phyloP scores from a whole-genome alignment of 2,797 vertebrate species.

The Sternotherus odoratus region DNA sequence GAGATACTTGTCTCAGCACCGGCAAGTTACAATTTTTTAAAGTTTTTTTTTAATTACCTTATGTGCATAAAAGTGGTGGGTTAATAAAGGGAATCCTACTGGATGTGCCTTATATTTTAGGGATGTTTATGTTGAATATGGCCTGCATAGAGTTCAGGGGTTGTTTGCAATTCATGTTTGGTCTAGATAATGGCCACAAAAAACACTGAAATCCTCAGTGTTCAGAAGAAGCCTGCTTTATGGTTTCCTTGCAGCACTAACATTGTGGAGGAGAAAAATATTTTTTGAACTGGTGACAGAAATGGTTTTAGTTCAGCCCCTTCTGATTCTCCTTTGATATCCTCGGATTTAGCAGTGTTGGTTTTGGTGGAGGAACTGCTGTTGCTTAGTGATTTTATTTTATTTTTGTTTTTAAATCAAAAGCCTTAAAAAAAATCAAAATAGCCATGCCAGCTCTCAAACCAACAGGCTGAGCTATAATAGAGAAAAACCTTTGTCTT shows the following conservation, averaged over 20 bases:
- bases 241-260: not conserved
- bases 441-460: not conserved
- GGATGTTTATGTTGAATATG: not conserved
- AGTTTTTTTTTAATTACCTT: not conserved
- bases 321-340: not conserved
- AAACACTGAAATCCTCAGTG: not conserved
- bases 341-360: not conserved
- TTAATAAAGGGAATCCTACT: not conserved
- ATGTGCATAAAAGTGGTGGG: not conserved
- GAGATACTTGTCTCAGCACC: not conserved
- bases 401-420: not conserved
- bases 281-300: not conserved
- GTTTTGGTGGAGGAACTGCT: not conserved
- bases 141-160: not conserved
- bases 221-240: not conserved
- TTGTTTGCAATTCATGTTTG: not conserved
- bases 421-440: not conserved
- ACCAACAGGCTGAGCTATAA: constrained; percentile 1
- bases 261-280: not conserved
- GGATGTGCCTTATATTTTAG: not conserved
- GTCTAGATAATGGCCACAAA: not conserved
- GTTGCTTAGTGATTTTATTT: not conserved
- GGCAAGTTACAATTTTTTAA: not conserved
- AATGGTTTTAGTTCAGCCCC: not conserved
- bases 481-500: not conserved